A percentile compares a stretch with the other conserved stretches of the same genome.
These are phyloP conservation scores for Thinocorus orbignyianus DNA, from an alignment of 2,113 vertebrate species.

Conservation along the genomic window DNA sequence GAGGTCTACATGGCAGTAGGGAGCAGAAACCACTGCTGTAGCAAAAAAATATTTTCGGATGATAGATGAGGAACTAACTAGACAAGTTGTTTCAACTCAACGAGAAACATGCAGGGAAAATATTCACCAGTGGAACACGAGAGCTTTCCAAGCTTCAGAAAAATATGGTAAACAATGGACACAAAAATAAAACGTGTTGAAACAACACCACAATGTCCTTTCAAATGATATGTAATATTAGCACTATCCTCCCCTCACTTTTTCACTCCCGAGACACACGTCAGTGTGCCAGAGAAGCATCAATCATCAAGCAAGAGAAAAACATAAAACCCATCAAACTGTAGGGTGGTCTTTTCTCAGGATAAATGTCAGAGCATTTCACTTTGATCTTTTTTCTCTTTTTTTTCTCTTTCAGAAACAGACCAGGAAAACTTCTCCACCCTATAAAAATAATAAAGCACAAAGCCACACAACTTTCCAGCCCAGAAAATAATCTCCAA, in stretches of 20 bases:
- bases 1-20: not conserved
- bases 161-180: not conserved
- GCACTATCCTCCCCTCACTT: not conserved
- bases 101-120: not conserved
- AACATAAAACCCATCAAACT: constrained; percentile 53
- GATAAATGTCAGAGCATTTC: constrained; percentile 59
- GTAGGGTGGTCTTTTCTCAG: constrained; percentile 62
- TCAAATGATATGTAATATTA: not conserved
- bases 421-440: constrained; percentile 70
- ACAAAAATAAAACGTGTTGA: not conserved
- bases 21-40: not conserved
- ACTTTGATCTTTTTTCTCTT: constrained; percentile 67
- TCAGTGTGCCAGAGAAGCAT: constrained; percentile 8
- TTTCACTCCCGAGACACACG: not conserved
- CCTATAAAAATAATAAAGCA: constrained; percentile 72
- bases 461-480: constrained; percentile 59
- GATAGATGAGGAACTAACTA: not conserved
- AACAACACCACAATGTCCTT: not conserved
- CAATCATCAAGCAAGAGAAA: constrained; percentile 50
- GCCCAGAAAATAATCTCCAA: constrained; percentile 45
- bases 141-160: not conserved
- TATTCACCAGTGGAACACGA: not conserved
- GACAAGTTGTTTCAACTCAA: not conserved
- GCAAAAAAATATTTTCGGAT: not conserved
- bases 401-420: constrained; percentile 38